Evolutionary conservation across 2,888 invertebrate genomes (phyloP).

Genomic region (Amblyjoppa proteus): DNA sequence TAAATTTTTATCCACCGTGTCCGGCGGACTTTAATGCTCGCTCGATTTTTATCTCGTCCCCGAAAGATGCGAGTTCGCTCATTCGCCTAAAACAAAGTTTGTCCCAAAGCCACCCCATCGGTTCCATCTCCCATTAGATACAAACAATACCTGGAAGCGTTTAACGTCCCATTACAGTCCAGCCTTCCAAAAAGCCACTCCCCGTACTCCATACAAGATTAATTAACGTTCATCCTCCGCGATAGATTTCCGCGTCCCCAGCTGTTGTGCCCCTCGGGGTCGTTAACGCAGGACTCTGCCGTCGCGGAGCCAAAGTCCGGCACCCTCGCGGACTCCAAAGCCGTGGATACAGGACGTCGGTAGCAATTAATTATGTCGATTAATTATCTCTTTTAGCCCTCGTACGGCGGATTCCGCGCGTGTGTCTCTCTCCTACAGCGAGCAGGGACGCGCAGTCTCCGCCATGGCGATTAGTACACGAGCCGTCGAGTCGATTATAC

Average conservation of each 20-base stretch:
- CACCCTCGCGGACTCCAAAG: neutral
- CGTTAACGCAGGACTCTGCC: slow-evolving; percentile 16
- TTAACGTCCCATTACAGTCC: neutral
- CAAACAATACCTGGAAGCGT: neutral
- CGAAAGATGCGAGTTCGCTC: neutral
- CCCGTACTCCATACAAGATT: slow-evolving; percentile 30
- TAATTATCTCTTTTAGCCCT: slow-evolving; percentile 62
- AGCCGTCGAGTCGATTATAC: slow-evolving; percentile 58
- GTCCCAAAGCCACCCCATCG: neutral
- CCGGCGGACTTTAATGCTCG: neutral
- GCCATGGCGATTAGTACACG: slow-evolving; percentile 53
- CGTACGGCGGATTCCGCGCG: slow-evolving; percentile 6
- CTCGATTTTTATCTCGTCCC: neutral
- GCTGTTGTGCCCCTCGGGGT: slow-evolving; percentile 25
- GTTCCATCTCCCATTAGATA: neutral
- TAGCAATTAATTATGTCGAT: slow-evolving; percentile 80
- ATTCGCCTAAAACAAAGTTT: neutral
- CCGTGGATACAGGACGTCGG: slow-evolving; percentile 58
- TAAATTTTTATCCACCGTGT: neutral
- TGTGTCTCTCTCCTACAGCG: slow-evolving; percentile 15
- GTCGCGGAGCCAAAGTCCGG: slow-evolving; percentile 13
- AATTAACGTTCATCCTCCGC: slow-evolving; percentile 49
- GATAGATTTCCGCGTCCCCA: slow-evolving; percentile 46
- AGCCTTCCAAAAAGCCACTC: neutral
- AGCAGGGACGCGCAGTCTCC: neutral